phyloP scores from a whole-genome alignment of 1,140 invertebrate species.

The Neomicropteryx cornuta region DNA sequence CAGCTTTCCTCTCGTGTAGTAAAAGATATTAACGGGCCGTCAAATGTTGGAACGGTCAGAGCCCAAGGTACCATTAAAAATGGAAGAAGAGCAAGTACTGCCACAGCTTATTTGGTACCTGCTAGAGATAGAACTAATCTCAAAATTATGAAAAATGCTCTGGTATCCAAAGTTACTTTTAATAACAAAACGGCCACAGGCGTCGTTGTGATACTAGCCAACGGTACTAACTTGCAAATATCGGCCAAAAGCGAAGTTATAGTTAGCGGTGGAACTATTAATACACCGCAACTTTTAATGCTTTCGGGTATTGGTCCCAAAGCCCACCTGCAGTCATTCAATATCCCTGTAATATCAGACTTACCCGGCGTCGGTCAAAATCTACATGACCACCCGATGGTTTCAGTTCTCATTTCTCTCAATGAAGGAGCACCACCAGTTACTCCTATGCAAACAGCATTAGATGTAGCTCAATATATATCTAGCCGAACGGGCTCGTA shows the following conservation, averaged over 20 bases:
- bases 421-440: constrained; percentile 57
- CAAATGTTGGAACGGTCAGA: constrained; percentile 35
- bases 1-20: constrained; percentile 28
- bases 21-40: constrained; percentile 34
- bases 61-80: constrained; percentile 30
- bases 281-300: constrained; percentile 38
- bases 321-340: constrained; percentile 25
- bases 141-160: constrained; percentile 47
- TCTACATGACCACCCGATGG: constrained; percentile 62
- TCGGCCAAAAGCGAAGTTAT: constrained; percentile 40
- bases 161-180: constrained; percentile 36
- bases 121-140: constrained; percentile 54
- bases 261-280: constrained; percentile 41
- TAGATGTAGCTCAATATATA: constrained; percentile 55
- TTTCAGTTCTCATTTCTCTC: constrained; percentile 56
- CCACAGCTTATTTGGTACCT: constrained; percentile 46
- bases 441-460: constrained; percentile 51
- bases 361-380: constrained; percentile 61
- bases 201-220: constrained; percentile 26
- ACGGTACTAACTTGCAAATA: constrained; percentile 22
- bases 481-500: constrained; percentile 36
- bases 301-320: constrained; percentile 34
- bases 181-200: constrained; percentile 19
- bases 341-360: constrained; percentile 40
- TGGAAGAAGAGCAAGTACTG: constrained; percentile 52